phyloP scores from a whole-genome alignment of 2,113 vertebrate genomes.

The Chauna torquata region DNA sequence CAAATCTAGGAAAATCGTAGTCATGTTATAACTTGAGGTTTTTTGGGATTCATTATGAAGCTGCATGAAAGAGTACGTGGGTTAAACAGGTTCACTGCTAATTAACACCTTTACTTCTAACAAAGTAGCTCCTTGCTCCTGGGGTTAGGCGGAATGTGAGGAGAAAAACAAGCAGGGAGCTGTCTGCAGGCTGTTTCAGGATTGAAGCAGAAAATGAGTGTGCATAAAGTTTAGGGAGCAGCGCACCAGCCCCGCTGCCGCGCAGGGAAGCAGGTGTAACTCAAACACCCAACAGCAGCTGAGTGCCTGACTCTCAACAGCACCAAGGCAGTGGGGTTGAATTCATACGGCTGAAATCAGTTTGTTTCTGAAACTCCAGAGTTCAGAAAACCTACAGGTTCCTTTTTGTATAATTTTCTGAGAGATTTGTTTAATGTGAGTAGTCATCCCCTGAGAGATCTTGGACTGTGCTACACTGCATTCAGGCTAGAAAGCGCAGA shows the following conservation, averaged over 20 bases:
- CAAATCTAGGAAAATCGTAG: slow-evolving; percentile 9
- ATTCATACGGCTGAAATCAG: neutral
- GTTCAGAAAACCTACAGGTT: neutral
- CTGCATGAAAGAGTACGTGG: slow-evolving; percentile 10
- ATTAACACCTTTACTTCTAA: slow-evolving; percentile 51
- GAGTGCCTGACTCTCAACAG: accelerated
- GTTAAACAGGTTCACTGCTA: slow-evolving; percentile 36
- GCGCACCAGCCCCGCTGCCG: neutral
- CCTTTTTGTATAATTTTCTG: neutral
- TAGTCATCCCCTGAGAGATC: neutral
- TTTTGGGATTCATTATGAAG: slow-evolving; percentile 51
- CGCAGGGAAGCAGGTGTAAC: neutral
- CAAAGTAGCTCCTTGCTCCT: neutral
- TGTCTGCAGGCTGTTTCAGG: neutral
- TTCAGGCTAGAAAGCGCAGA: neutral
- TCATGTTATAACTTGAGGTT: slow-evolving; percentile 3
- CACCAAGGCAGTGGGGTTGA: neutral
- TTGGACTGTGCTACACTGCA: accelerated
- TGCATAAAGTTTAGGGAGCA: neutral
- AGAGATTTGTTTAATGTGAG: neutral
- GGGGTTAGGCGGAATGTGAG: slow-evolving; percentile 6
- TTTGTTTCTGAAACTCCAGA: neutral
- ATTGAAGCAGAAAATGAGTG: neutral
- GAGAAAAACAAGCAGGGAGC: slow-evolving; percentile 32
- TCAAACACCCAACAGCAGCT: accelerated